Conservation (phyloP, 2,113 vertebrate genomes). For the Rhegmatorhina hoffmannsi region DNA sequence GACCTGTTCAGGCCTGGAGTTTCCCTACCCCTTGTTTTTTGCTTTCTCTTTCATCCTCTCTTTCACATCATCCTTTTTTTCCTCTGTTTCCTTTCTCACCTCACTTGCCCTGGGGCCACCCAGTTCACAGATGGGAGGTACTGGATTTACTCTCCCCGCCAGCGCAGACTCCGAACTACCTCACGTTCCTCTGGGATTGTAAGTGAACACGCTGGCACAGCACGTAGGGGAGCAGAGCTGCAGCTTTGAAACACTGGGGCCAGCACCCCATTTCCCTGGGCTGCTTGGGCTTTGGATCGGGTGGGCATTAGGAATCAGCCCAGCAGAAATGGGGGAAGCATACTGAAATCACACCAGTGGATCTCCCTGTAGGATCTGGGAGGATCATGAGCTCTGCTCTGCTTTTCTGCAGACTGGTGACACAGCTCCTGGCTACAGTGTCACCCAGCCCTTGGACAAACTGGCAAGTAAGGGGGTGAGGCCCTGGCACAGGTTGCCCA, state of each 20-base stretch:
- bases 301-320: neutral
- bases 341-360: neutral
- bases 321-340: neutral
- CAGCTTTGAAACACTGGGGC: conserved; percentile 62
- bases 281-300: neutral
- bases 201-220: conserved; percentile 54
- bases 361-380: neutral
- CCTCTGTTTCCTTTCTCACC: conserved; percentile 65
- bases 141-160: conserved; percentile 88
- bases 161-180: conserved; percentile 76
- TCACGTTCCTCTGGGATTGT: conserved; percentile 78
- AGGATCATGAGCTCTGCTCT: neutral
- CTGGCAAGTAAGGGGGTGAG: neutral
- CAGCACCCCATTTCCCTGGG: neutral
- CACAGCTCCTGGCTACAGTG: neutral
- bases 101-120: conserved; percentile 54
- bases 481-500: neutral
- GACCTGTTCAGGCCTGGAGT: neutral
- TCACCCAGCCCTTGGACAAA: neutral
- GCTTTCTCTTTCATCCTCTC: conserved; percentile 40
- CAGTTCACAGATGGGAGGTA: conserved; percentile 92
- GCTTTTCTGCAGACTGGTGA: neutral
- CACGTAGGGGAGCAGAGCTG: neutral
- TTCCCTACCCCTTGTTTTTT: neutral
- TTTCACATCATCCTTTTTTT: conserved; percentile 56